Evolutionary conservation across 2,113 vertebrate species (phyloP).

Genomic region (Ceyx melanurus): DNA sequence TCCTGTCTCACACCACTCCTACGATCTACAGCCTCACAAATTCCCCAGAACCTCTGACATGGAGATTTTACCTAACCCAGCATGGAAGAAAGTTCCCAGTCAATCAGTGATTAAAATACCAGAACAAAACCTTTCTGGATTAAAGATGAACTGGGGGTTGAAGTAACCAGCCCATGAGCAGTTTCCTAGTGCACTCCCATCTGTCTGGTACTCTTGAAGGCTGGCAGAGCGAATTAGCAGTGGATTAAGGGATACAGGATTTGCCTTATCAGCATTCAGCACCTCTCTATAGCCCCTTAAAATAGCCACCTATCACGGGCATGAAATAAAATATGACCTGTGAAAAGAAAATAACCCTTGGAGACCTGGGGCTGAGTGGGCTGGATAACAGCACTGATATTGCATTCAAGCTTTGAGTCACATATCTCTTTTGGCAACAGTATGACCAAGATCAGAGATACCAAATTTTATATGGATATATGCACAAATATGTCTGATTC

Average conservation of each 20-base stretch:
- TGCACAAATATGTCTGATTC: slow-evolving; percentile 18
- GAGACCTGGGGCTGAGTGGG: background rate
- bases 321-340: slow-evolving; percentile 46
- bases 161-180: slow-evolving; percentile 63
- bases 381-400: slow-evolving; percentile 4
- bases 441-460: slow-evolving; percentile 34
- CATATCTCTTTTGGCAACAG: slow-evolving; percentile 23
- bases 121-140: slow-evolving; percentile 72
- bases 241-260: slow-evolving; percentile 61
- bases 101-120: slow-evolving; percentile 82
- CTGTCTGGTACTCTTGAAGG: slow-evolving; percentile 53
- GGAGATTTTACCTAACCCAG: slow-evolving; percentile 84
- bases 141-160: slow-evolving; percentile 69
- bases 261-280: slow-evolving; percentile 68
- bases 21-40: slow-evolving; percentile 83
- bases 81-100: slow-evolving; percentile 79
- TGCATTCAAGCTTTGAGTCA: slow-evolving; percentile 44
- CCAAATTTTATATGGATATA: background rate
- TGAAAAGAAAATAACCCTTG: slow-evolving; percentile 40
- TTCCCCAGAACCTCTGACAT: slow-evolving; percentile 84
- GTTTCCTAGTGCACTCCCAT: slow-evolving; percentile 44
- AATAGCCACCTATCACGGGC: slow-evolving; percentile 47
- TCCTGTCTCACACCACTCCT: slow-evolving; percentile 76
- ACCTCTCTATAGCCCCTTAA: slow-evolving; percentile 50
- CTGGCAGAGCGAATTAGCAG: slow-evolving; percentile 58